Evolutionary conservation across 1,140 invertebrate species (phyloP).

Genomic region (Oreohelix idahoensis): DNA sequence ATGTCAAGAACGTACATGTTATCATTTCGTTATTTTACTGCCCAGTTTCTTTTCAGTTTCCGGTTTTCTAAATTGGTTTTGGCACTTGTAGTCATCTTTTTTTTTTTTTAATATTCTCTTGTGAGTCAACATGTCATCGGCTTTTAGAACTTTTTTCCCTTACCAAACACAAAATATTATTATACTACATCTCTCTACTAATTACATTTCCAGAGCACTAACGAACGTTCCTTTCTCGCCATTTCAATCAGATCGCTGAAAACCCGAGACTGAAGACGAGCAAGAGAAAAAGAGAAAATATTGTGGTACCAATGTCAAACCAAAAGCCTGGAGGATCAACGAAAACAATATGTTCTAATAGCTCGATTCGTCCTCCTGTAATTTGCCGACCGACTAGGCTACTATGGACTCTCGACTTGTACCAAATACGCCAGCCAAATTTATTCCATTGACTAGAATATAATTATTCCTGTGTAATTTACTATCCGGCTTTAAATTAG

Average conservation of each 20-base stretch:
- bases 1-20: too few species aligned
- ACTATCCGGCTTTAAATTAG: constrained; percentile 7
- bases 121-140: neutral
- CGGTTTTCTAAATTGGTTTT: too few species aligned
- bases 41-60: too few species aligned
- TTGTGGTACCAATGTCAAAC: neutral
- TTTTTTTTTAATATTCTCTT: neutral
- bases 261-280: neutral
- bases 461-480: constrained; percentile 31
- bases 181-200: neutral
- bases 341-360: neutral
- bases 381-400: neutral
- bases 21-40: too few species aligned
- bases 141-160: too few species aligned
- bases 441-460: constrained; percentile 31
- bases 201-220: neutral
- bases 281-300: neutral
- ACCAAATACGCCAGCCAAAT: neutral
- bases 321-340: neutral
- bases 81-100: too few species aligned
- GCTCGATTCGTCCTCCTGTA: neutral
- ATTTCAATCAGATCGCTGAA: neutral
- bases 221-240: neutral
- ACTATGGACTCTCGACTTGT: neutral
- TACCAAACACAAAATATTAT: neutral